Evolutionary conservation across 2,113 vertebrate species (phyloP), one percentile per base, ranked within the genome.

Genomic region (Tympanuchus pallidicinctus): DNA sequence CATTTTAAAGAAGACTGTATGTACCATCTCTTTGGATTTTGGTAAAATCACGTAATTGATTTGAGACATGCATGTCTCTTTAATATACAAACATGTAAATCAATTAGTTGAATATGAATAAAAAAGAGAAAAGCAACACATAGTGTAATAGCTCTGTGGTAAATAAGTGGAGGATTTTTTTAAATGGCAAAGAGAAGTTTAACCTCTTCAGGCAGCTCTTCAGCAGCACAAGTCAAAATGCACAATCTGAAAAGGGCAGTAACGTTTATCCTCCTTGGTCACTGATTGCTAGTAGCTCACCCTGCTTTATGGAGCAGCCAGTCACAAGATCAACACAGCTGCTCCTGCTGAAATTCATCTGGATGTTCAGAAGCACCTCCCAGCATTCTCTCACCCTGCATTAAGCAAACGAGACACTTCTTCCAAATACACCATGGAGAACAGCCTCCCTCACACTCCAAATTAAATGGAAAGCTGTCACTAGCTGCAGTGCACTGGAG

Each of bases 391-490:
- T 38, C 25, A 86, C 42, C 52, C 75, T 25, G 12, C 32, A 38
- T 64, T 71, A 93, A 92, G 42, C 60, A 86, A 34, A 12, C 70
- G 60, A 11, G 19, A 93, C 64, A 47, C n/a, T 71, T 63, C 36
- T 64, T 90, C 50, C 65, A 18, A 1, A 11, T 32, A 70, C 18
- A 48, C 56, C 69, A 50, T 8, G 82, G 64, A 82, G 52, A 91
- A 66, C 24, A 45, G 7, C 7, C 38, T 30, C 18, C 34, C 28
- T 3, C 36, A 5, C 21, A 81, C 71, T 61, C 54, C 66, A 70
- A 82, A 79, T 82, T 65, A 96, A 77, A 90, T 36, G 40, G 54
- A 73, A 78, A 90, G 60, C 64, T 85, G 84, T 75, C 84, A 93
- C 14, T 45, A 83, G 24, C 40, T 32, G 50, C 36, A 48, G 47